Conservation (phyloP, 2,797 vertebrate species). For the Semotilus atromaculatus region DNA sequence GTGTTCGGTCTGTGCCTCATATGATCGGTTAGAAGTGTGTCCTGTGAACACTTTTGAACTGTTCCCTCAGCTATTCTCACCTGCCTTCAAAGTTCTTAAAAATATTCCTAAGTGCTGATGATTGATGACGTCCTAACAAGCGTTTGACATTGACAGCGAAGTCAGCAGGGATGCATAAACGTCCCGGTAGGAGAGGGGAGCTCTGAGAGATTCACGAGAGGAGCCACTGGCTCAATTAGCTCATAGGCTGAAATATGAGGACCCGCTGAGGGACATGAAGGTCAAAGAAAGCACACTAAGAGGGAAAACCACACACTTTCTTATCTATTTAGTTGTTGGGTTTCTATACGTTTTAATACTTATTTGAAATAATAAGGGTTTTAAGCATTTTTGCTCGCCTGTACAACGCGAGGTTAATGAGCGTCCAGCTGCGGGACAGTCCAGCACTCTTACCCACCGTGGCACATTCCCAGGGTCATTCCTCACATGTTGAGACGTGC, state of each 20-base stretch:
- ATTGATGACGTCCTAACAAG: slow-evolving; percentile 84
- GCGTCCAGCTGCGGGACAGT: slow-evolving; percentile 51
- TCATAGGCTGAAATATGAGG: slow-evolving; percentile 74
- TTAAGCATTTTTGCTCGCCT: background rate
- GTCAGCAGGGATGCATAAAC: slow-evolving; percentile 84
- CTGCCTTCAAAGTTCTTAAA: slow-evolving; percentile 77
- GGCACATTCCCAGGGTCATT: slow-evolving; percentile 73
- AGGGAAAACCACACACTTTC: slow-evolving; percentile 2
- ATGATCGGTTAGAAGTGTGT: background rate
- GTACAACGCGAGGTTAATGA: slow-evolving; percentile 47
- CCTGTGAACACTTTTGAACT: slow-evolving; percentile 9
- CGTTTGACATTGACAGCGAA: slow-evolving; percentile 83
- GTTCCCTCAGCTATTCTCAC: slow-evolving; percentile 44
- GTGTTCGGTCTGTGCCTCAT: background rate
- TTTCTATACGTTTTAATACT: background rate
- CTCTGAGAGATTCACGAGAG: slow-evolving; percentile 67
- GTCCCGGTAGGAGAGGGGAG: slow-evolving; percentile 69
- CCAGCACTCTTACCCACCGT: slow-evolving; percentile 56
- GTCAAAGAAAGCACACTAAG: slow-evolving; percentile 24
- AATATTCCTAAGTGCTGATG: slow-evolving; percentile 80
- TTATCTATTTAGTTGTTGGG: background rate
- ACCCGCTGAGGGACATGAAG: slow-evolving; percentile 67
- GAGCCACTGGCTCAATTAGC: slow-evolving; percentile 80
- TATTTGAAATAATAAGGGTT: background rate
- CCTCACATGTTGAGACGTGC: slow-evolving; percentile 73